Conservation (phyloP, 1,140 invertebrate species). For the Drosophila murphyi region DNA sequence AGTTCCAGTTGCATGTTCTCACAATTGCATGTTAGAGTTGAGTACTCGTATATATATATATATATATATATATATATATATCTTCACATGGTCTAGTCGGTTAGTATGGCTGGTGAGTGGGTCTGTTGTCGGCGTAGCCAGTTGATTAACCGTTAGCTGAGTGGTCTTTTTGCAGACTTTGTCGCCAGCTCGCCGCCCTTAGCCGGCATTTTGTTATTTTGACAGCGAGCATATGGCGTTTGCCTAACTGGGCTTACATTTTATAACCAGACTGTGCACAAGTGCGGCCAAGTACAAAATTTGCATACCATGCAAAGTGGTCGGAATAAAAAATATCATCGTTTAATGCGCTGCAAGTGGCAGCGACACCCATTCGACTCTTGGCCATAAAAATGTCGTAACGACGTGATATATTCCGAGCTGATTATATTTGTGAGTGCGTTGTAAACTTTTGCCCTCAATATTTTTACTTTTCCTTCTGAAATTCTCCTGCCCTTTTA, state of each 20-base stretch:
- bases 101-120: slow-evolving; percentile 18
- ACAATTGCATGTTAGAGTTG: slow-evolving; percentile 44
- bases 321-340: slow-evolving; percentile 32
- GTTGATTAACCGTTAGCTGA: slow-evolving; percentile 52
- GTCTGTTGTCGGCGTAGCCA: slow-evolving; percentile 38
- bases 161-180: slow-evolving; percentile 52
- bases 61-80: background rate
- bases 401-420: slow-evolving; percentile 57
- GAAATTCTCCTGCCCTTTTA: slow-evolving; percentile 4
- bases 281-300: slow-evolving; percentile 75
- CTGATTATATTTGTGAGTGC: slow-evolving; percentile 1
- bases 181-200: slow-evolving; percentile 54
- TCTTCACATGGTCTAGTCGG: slow-evolving; percentile 20
- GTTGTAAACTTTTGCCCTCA: background rate
- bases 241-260: slow-evolving; percentile 22
- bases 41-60: background rate
- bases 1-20: slow-evolving; percentile 44
- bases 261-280: slow-evolving; percentile 44
- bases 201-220: slow-evolving; percentile 80
- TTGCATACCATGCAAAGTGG: slow-evolving; percentile 75
- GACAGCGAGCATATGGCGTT: slow-evolving; percentile 55
- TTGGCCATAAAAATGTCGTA: slow-evolving; percentile 71
- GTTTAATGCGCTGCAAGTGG: slow-evolving; percentile 58
- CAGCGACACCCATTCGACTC: slow-evolving; percentile 44
- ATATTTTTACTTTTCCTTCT: slow-evolving; percentile 1